Conservation (phyloP, 1,140 invertebrate genomes). For the Monochamus saltuarius region DNA sequence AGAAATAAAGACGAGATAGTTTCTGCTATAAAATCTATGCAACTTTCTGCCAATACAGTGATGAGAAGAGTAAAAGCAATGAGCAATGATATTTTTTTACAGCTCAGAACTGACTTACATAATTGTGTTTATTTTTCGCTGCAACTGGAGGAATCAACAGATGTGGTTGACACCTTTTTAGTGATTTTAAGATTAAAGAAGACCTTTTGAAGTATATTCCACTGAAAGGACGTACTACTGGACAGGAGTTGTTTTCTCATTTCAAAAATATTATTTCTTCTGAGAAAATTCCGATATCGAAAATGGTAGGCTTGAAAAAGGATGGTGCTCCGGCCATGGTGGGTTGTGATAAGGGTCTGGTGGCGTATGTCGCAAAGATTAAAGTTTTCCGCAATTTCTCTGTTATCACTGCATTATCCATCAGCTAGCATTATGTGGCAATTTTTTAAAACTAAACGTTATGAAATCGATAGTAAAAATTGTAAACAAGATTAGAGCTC, state of each 20-base stretch:
- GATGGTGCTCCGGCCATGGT: too few relatives aligned
- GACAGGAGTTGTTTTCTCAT: slow-evolving; percentile 22
- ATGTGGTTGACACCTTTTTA: slow-evolving; percentile 12
- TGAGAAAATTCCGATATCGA: slow-evolving; percentile 19
- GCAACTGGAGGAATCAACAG: slow-evolving; percentile 24
- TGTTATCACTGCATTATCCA: too few relatives aligned
- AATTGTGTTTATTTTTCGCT: slow-evolving; percentile 24
- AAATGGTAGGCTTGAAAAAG: too few relatives aligned
- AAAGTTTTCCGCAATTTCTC: too few relatives aligned
- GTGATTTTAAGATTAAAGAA: slow-evolving; percentile 26
- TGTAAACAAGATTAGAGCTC: too few relatives aligned
- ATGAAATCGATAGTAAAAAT: too few relatives aligned
- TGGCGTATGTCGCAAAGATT: too few relatives aligned
- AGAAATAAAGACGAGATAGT: slow-evolving; percentile 24
- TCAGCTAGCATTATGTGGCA: too few relatives aligned
- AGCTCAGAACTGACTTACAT: slow-evolving; percentile 19
- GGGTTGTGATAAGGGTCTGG: too few relatives aligned
- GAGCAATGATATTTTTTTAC: slow-evolving; percentile 22
- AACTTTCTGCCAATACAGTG: slow-evolving; percentile 27
- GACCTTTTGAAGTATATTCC: slow-evolving; percentile 20
- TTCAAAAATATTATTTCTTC: slow-evolving; percentile 22
- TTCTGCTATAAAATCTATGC: slow-evolving; percentile 26
- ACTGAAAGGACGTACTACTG: slow-evolving; percentile 10
- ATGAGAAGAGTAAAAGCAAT: slow-evolving; percentile 25
- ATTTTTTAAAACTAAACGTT: too few relatives aligned